A percentile compares a stretch with the other conserved stretches of the same genome.
Evolutionary conservation across 92 coral and sea anemone genomes (phyloP).

Genomic region (Actinostola sp.): DNA sequence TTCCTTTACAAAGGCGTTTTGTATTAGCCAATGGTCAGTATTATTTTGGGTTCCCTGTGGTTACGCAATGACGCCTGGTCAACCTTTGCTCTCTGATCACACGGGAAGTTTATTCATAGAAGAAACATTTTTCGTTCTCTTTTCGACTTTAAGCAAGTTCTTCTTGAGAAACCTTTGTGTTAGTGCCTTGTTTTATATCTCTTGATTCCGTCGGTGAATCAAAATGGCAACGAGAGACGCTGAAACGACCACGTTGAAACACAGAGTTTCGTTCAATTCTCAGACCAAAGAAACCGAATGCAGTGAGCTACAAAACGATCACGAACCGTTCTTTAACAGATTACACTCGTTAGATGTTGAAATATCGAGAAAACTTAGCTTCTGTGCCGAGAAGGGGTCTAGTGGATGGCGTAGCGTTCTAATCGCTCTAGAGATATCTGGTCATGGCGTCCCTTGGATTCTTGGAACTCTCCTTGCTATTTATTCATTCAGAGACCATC

Average conservation of each 20-base stretch:
- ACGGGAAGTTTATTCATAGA: no score
- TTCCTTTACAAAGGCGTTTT: no score
- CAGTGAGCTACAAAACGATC: background rate
- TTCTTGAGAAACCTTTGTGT: background rate
- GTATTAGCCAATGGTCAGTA: no score
- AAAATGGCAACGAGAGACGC: conserved; percentile 12
- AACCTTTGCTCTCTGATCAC: no score
- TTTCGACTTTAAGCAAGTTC: background rate
- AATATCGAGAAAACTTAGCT: conserved; percentile 63
- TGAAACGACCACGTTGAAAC: background rate
- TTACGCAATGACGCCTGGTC: no score
- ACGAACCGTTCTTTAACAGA: conserved; percentile 11
- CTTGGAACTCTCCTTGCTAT: conserved; percentile 65
- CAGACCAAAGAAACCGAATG: background rate
- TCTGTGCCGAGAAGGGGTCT: conserved; percentile 63
- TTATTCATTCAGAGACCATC: conserved; percentile 27
- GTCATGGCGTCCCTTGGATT: conserved; percentile 98
- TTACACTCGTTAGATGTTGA: conserved; percentile 57
- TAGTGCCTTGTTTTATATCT: background rate
- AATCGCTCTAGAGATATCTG: conserved; percentile 77
- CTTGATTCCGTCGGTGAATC: background rate
- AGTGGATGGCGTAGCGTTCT: conserved; percentile 63
- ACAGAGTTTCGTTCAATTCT: conserved; percentile 1
- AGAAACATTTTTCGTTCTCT: background rate
- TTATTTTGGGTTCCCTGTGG: conserved; percentile 13